Evolutionary conservation across 2,888 invertebrate species (phyloP), one percentile per base, ranked within the genome.

Genomic region (Cerceris ruficornis): DNA sequence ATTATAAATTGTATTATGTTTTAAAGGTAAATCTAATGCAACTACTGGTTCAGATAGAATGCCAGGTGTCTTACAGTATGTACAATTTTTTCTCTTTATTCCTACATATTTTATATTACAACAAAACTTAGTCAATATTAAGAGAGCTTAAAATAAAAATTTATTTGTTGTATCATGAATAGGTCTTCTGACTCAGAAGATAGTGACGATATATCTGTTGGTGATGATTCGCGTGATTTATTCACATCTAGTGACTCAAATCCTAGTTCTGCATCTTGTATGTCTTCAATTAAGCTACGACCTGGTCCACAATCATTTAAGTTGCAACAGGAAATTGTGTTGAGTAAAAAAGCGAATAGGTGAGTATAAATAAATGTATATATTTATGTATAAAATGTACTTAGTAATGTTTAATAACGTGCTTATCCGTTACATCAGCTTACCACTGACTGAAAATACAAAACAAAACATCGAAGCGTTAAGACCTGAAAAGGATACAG

Each of bases 131-230:
- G 9, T 5, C 2, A 46, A 13, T 52, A 5, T 52, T 52, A n/a
- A n/a, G 2, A 1, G 5, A 46, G 11, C 46, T 11, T 6, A n/a
- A 7, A n/a, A 50, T 50, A 50, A 11, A n/a, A 7, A 5, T 50
- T n/a, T 7, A 50, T 50, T 57, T 57, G 0, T 17, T 28, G 8
- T 43, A 80, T 67, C 8, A 71, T 39, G 49, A 39, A 64, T 15
- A 28, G 28, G 4, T 28, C 28, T 28, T 60, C 58, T 9, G 58
- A 73, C 7, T 83, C 81, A 0, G 86, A 88, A 17, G 86, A 87
- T 15, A 88, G 86, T 54, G 90, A 90, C 66, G 90, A 91, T 59
- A 89, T 92, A 62, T 92, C 92, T 11, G 90, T 92, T 60, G 92
- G 92, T 6, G 83, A 81, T 60, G 85, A 87, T 13, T 74, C 82